Conservation (phyloP, 2,113 vertebrate genomes). For the Eidolon helvum region DNA sequence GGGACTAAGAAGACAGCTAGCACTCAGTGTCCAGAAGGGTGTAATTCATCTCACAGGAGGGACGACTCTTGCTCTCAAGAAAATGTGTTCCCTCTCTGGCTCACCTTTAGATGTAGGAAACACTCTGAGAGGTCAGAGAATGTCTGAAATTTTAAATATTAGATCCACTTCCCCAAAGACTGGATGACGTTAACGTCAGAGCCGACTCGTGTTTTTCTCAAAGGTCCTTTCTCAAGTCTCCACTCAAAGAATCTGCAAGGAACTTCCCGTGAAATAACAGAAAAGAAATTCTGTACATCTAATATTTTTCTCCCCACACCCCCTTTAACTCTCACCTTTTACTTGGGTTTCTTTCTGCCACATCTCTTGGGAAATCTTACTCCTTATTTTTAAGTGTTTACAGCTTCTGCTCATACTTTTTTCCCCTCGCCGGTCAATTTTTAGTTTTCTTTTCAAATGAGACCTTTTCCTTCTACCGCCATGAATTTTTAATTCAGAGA, state of each 20-base stretch:
- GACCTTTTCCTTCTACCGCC: background rate
- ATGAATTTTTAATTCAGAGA: background rate
- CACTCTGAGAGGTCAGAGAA: background rate
- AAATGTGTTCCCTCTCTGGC: conserved; percentile 41
- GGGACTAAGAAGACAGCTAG: conserved; percentile 45
- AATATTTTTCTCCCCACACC: background rate
- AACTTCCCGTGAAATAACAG: conserved; percentile 38
- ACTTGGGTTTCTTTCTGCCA: conserved; percentile 35
- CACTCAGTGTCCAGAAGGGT: conserved; percentile 49
- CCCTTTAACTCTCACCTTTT: background rate
- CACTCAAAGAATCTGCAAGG: conserved; percentile 29
- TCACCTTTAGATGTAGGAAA: conserved; percentile 60
- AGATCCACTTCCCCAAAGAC: conserved; percentile 48
- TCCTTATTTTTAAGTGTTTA: conserved; percentile 41
- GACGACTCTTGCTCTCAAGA: conserved; percentile 47
- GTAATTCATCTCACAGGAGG: conserved; percentile 60
- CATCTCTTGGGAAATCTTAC: conserved; percentile 59
- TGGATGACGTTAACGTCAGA: conserved; percentile 43
- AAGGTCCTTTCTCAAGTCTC: background rate
- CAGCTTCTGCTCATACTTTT: background rate
- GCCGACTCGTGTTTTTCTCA: background rate
- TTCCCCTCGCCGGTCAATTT: background rate
- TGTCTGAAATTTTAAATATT: conserved; percentile 66
- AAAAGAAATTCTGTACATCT: background rate
- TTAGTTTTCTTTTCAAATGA: conserved; percentile 24